A percentile compares a stretch with the other conserved stretches of the same genome.
phyloP scores from a whole-genome alignment of 2,797 vertebrate genomes.

The Dicrostonyx torquatus region DNA sequence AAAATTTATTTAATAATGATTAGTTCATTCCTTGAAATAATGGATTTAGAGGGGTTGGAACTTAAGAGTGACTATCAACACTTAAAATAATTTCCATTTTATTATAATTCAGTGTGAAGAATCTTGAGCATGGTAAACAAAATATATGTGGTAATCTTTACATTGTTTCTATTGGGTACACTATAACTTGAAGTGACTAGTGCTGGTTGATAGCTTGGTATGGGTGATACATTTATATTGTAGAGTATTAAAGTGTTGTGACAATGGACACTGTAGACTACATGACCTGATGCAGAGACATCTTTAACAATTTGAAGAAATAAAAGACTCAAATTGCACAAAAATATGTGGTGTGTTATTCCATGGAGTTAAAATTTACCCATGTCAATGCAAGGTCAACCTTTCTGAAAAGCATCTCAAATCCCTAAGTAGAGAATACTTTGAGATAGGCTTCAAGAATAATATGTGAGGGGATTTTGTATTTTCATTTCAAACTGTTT shows the following conservation, averaged over 20 bases:
- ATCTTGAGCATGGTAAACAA: background rate
- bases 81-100: background rate
- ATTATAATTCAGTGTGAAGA: background rate
- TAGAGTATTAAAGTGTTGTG: background rate
- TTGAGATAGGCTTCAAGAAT: background rate
- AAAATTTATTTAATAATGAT: background rate
- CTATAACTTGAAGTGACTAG: background rate
- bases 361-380: constrained; percentile 7
- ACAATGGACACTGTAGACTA: background rate
- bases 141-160: background rate
- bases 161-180: background rate
- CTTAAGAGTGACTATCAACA: background rate
- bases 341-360: background rate
- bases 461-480: background rate
- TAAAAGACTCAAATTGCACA: background rate
- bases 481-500: background rate
- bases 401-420: background rate
- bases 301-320: background rate
- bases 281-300: background rate
- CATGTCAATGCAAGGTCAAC: background rate
- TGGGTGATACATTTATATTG: background rate
- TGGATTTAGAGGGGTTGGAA: background rate
- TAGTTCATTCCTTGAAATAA: constrained; percentile 12
- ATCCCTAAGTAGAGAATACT: background rate
- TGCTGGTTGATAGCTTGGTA: background rate